These are phyloP conservation scores for Takifugu ocellatus DNA, from an alignment of 2,797 vertebrate genomes.

Conservation along the genomic window DNA sequence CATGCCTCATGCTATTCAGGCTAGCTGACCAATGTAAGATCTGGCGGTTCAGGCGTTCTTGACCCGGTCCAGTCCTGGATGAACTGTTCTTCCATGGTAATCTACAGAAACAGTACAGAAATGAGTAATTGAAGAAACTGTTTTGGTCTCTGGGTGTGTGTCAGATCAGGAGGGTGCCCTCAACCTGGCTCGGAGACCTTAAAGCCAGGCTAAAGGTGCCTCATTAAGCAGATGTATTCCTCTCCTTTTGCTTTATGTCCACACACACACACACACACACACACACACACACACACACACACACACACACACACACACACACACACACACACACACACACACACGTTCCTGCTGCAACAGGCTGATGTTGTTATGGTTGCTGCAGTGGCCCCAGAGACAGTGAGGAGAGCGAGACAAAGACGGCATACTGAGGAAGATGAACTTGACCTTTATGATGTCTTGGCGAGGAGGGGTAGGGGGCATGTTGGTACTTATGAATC, in stretches of 20 bases:
- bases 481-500: slow-evolving; percentile 70
- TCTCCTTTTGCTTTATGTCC: slow-evolving; percentile 33
- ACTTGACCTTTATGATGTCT: slow-evolving; percentile 76
- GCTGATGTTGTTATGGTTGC: slow-evolving; percentile 50
- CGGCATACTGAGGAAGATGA: slow-evolving; percentile 69
- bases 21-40: slow-evolving; percentile 10
- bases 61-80: slow-evolving; percentile 21
- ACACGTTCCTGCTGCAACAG: slow-evolving; percentile 51
- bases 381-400: slow-evolving; percentile 58
- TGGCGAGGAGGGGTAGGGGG: slow-evolving; percentile 67
- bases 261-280: slow-evolving; percentile 19
- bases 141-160: not conserved
- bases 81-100: slow-evolving; percentile 30
- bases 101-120: not conserved
- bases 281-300: slow-evolving; percentile 23
- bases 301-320: too few relatives aligned
- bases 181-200: slow-evolving; percentile 25
- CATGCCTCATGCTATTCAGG: not conserved
- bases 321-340: not conserved
- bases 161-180: not conserved
- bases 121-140: not conserved
- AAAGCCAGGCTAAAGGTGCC: slow-evolving; percentile 25
- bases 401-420: slow-evolving; percentile 52
- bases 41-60: slow-evolving; percentile 48
- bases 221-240: slow-evolving; percentile 62